A percentile compares a stretch with the other conserved stretches of the same genome.
Conservation (phyloP, 2,797 vertebrate genomes). For the Microctenopoma stevenorrisi region DNA sequence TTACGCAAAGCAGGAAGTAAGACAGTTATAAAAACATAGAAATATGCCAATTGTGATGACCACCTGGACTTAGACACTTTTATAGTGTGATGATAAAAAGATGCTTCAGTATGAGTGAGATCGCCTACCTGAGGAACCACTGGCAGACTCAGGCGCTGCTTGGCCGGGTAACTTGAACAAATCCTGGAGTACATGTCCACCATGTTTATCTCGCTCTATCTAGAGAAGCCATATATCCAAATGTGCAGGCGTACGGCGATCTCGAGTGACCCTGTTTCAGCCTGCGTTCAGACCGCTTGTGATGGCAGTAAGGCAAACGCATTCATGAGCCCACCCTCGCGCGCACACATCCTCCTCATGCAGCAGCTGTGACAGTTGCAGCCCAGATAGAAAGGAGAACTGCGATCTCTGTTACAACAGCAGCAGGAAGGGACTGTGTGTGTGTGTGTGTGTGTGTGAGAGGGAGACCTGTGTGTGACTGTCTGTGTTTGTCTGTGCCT, state of each 20-base stretch:
- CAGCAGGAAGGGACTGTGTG: constrained; percentile 70
- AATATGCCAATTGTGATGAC: not conserved
- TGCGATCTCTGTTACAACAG: constrained; percentile 70
- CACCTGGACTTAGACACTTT: not conserved
- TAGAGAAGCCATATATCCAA: constrained; percentile 42
- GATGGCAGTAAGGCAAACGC: constrained; percentile 6
- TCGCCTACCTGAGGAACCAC: constrained; percentile 70
- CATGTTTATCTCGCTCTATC: constrained; percentile 55
- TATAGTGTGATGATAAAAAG: not conserved
- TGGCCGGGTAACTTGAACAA: constrained; percentile 49
- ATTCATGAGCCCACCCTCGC: constrained; percentile 12
- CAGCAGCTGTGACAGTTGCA: constrained; percentile 67
- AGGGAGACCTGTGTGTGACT: constrained; percentile 2
- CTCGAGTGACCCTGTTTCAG: not conserved
- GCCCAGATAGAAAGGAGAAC: constrained; percentile 78
- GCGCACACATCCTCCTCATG: constrained; percentile 51
- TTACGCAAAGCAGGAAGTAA: constrained; percentile 64
- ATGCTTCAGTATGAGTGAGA: rapidly evolving
- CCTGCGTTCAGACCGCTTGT: constrained; percentile 1
- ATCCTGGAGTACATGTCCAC: constrained; percentile 71
- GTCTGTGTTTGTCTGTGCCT: constrained; percentile 36
- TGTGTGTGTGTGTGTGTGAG: constrained; percentile 30
- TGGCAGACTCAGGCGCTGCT: constrained; percentile 55
- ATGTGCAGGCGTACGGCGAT: not conserved
- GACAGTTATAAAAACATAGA: constrained; percentile 10